A percentile compares a stretch with the other conserved stretches of the same genome.
Evolutionary conservation across 2,113 vertebrate genomes (phyloP).

Genomic region (Copsychus sechellarum): DNA sequence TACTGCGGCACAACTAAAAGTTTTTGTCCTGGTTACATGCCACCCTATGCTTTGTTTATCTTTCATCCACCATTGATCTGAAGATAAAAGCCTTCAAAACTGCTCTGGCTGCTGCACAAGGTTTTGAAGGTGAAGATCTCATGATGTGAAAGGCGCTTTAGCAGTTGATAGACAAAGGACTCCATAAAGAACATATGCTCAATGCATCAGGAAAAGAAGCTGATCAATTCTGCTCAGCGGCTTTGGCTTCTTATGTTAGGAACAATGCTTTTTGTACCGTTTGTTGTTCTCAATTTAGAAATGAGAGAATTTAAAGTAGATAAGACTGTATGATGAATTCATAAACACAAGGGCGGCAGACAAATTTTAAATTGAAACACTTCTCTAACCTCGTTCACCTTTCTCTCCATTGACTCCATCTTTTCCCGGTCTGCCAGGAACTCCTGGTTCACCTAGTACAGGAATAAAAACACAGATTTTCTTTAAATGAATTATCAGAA

Average conservation of each 20-base stretch:
- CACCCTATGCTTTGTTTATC: not conserved
- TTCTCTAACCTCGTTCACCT: slow-evolving; percentile 83
- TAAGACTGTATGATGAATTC: not conserved
- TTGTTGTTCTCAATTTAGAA: not conserved
- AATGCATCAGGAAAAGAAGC: not conserved
- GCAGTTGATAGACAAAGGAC: not conserved
- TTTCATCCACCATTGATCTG: not conserved
- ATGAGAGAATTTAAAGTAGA: not conserved
- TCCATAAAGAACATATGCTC: not conserved
- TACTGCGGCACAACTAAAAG: not conserved
- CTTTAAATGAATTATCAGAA: not conserved
- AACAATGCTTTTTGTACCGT: not conserved
- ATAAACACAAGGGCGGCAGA: not conserved
- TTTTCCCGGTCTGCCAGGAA: slow-evolving; percentile 74
- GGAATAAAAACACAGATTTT: not conserved
- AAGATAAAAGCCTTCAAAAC: not conserved
- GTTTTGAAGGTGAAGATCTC: not conserved
- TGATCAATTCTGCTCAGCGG: not conserved
- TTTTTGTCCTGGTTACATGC: not conserved
- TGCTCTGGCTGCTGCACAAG: not conserved
- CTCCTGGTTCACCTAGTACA: slow-evolving; percentile 68
- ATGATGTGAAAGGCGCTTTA: not conserved
- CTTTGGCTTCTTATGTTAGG: not conserved
- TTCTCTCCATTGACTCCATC: slow-evolving; percentile 82
- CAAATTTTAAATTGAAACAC: not conserved